These are phyloP conservation scores for Enteromius treurensis DNA, from an alignment of 2,797 vertebrate species.

Conservation along the genomic window DNA sequence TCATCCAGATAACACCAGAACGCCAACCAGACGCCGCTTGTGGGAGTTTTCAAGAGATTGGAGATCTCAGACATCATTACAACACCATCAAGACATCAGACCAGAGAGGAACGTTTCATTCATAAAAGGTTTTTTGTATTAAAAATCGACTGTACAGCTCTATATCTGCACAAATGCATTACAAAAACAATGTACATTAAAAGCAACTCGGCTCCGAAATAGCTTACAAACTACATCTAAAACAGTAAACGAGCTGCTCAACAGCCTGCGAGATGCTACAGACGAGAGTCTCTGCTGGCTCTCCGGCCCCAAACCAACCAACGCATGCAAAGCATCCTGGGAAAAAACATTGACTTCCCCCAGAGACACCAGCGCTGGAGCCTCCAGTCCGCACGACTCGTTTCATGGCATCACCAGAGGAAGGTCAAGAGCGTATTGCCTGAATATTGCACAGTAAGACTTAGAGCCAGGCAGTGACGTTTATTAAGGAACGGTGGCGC, in stretches of 20 bases:
- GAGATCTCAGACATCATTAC: not conserved
- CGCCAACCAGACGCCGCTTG: not conserved
- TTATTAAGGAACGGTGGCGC: slow-evolving; percentile 44
- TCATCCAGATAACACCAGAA: not conserved
- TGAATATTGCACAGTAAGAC: slow-evolving; percentile 56
- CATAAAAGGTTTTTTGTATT: slow-evolving; percentile 68
- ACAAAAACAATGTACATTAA: slow-evolving; percentile 70
- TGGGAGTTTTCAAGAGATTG: not conserved
- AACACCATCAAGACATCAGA: not conserved
- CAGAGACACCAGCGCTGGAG: not conserved
- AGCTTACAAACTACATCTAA: slow-evolving; percentile 62
- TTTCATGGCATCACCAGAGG: slow-evolving; percentile 42
- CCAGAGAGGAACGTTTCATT: slow-evolving; percentile 5
- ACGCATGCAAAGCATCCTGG: slow-evolving; percentile 50
- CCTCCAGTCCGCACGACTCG: slow-evolving; percentile 6
- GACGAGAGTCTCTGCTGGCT: slow-evolving; percentile 46
- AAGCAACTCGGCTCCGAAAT: slow-evolving; percentile 59
- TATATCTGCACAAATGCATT: slow-evolving; percentile 76
- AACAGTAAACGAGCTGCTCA: slow-evolving; percentile 66
- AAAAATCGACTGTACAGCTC: slow-evolving; percentile 75
- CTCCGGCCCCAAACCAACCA: slow-evolving; percentile 18
- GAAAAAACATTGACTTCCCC: not conserved
- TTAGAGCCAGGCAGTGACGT: slow-evolving; percentile 55
- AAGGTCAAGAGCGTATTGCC: slow-evolving; percentile 2
- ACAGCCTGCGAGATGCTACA: slow-evolving; percentile 60